These are phyloP conservation scores for Balaenoptera acutorostrata DNA, from an alignment of 2,113 vertebrate species.

Conservation along the genomic window DNA sequence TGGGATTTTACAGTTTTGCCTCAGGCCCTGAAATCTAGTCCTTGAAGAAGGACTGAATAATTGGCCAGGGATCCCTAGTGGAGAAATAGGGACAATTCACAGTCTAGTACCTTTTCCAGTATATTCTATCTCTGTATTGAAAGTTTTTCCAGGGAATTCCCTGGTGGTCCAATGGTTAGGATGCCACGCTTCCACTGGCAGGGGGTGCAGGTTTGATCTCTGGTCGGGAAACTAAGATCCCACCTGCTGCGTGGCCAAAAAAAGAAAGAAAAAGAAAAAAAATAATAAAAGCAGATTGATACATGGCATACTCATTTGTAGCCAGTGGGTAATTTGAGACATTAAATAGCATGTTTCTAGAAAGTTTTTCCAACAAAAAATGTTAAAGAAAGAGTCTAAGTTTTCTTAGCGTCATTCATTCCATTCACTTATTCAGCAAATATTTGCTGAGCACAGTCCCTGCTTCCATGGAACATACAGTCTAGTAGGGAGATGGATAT, in stretches of 20 bases:
- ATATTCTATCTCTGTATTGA: background rate
- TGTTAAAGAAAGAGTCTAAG: background rate
- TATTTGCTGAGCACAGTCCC: background rate
- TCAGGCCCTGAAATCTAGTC: background rate
- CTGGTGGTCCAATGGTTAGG: too few species aligned
- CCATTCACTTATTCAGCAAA: background rate
- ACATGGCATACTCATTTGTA: background rate
- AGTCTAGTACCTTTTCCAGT: background rate
- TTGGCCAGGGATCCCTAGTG: background rate
- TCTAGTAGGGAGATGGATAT: background rate
- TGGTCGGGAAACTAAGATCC: too few species aligned
- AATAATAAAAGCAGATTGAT: background rate
- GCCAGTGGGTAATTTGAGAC: background rate
- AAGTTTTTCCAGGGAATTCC: background rate
- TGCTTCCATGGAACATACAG: background rate
- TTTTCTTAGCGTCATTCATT: background rate
- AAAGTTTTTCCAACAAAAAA: background rate
- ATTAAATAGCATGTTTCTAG: background rate
- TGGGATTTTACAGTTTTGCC: background rate
- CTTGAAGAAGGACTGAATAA: background rate
- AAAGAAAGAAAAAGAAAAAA: too few species aligned
- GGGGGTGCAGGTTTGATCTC: too few species aligned
- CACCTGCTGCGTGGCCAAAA: too few species aligned
- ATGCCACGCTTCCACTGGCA: too few species aligned
- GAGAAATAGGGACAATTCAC: background rate